Percentiles rank a stretch among this genome's conserved stretches.
phyloP scores from a whole-genome alignment of 1,140 invertebrate species.

The Charaxes varanes region DNA sequence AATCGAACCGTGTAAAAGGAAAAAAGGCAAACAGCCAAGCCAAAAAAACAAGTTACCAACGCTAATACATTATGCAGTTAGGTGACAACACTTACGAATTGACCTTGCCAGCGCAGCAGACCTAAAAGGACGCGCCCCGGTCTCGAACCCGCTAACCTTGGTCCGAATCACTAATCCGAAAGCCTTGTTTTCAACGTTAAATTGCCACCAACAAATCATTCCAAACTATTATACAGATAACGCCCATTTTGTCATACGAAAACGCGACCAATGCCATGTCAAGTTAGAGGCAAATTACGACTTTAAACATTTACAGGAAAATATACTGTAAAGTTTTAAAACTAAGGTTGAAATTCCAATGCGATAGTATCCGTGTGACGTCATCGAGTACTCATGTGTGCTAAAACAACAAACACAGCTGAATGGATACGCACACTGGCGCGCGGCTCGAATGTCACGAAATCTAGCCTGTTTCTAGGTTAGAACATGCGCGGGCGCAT shows the following conservation, averaged over 20 bases:
- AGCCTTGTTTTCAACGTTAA: slow-evolving; percentile 19
- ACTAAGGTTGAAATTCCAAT: slow-evolving; percentile 27
- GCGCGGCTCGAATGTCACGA: slow-evolving; percentile 54
- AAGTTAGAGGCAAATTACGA: slow-evolving; percentile 30
- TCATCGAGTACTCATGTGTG: slow-evolving; percentile 28
- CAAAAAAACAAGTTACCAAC: neutral
- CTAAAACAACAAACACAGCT: slow-evolving; percentile 39
- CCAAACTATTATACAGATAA: slow-evolving; percentile 43
- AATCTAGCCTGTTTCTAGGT: slow-evolving; percentile 68
- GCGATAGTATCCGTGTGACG: slow-evolving; percentile 7
- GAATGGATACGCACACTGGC: slow-evolving; percentile 50
- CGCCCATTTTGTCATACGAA: slow-evolving; percentile 67
- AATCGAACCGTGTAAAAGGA: too few relatives aligned
- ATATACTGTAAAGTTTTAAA: slow-evolving; percentile 13
- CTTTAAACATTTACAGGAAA: slow-evolving; percentile 24
- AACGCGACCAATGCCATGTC: slow-evolving; percentile 63
- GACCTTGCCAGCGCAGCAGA: slow-evolving; percentile 10
- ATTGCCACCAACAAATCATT: slow-evolving; percentile 38
- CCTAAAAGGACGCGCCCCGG: slow-evolving; percentile 17
- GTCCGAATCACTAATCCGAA: slow-evolving; percentile 23
- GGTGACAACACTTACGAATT: slow-evolving; percentile 4
- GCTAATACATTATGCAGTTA: slow-evolving; percentile 6
- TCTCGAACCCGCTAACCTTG: slow-evolving; percentile 22
- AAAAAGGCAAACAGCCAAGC: neutral
- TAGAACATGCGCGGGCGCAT: slow-evolving; percentile 59